Evolutionary conservation across 2,797 vertebrate species (phyloP).

Genomic region (Hyperoplus immaculatus): DNA sequence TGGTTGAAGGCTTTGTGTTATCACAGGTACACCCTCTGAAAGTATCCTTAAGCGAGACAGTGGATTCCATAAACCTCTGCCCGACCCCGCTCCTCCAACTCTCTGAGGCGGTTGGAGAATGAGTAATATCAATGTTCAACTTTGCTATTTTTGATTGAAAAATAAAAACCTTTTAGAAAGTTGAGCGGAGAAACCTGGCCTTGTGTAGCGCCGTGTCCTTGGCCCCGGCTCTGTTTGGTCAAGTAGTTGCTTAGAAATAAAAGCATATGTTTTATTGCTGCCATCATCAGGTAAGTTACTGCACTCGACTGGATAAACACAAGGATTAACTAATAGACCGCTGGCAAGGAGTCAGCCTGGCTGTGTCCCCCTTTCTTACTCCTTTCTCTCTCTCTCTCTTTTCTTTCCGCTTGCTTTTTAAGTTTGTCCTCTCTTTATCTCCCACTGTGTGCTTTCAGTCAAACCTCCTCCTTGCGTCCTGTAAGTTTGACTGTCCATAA

Average conservation of each 20-base stretch:
- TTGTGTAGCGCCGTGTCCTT: conserved; percentile 42
- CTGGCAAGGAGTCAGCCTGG: conserved; percentile 64
- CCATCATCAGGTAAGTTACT: conserved; percentile 81
- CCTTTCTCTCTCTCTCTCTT: not conserved
- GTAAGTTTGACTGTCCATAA: not conserved
- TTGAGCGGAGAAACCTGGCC: conserved; percentile 11
- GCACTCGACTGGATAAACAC: conserved; percentile 82
- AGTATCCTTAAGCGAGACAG: not conserved
- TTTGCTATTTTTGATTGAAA: conserved; percentile 12
- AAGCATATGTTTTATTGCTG: conserved; percentile 80
- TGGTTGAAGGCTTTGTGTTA: not conserved
- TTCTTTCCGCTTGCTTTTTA: conserved; percentile 23
- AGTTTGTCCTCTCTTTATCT: conserved; percentile 15
- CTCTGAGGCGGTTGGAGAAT: not conserved
- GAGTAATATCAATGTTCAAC: not conserved
- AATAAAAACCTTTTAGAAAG: conserved; percentile 17
- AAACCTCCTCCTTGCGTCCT: not conserved
- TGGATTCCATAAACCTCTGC: not conserved
- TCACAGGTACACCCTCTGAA: not conserved
- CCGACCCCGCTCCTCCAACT: not conserved
- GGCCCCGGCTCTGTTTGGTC: conserved; percentile 79
- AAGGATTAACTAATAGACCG: conserved; percentile 81
- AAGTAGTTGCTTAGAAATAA: conserved; percentile 87
- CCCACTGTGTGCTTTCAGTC: conserved; percentile 13
- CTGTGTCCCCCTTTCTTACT: conserved; percentile 21